Evolutionary conservation across 1,140 invertebrate genomes (phyloP), one percentile per base, ranked within the genome.

Genomic region (Antheraea pernyi): DNA sequence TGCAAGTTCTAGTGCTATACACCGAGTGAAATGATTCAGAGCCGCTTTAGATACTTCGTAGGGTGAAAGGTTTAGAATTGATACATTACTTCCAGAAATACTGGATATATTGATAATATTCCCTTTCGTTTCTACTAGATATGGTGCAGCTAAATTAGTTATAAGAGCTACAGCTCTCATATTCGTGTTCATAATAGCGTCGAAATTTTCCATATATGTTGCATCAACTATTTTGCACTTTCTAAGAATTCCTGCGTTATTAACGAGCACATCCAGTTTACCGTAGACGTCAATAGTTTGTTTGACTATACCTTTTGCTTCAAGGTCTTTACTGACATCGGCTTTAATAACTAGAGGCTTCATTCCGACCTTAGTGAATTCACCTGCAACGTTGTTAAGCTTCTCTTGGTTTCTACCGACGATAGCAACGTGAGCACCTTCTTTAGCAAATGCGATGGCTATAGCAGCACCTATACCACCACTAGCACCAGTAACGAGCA

Each of bases 81-180:
- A 18, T 6, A 60, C 19, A 5, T 36, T 2, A 3, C 37, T 48
- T 60, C 16, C 65, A 19, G 65, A 69, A n/a, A 96, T 94, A 80
- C 95, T 96, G 5, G 95, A 96, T 4, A 97, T 94, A 86, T 97
- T 97, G 2, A 97, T 94, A 74, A 96, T 94, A 70, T 94, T 95
- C 18, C 95, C 95, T 83, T 95, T 95, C 22, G 60, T 71, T 59
- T 67, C 48, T 0, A 65, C 22, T n/a, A 73, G 48, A 63, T 74
- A 46, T 2, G 67, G 67, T 16, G 37, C 67, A 13, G 67, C 67
- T 22, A 68, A n/a, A 19, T 61, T 60, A 0, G 67, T 68, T 9
- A 68, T 39, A 19, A 16, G n/a, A 10, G 36, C 67, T 16, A 61
- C n/a, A 8, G 58, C 58, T 42, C 67, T 16, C 10, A 68, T 19